A percentile compares a stretch with the other conserved stretches of the same genome.
Evolutionary conservation across 1,140 invertebrate species (phyloP).

Genomic region (Mesaphorura yosii): DNA sequence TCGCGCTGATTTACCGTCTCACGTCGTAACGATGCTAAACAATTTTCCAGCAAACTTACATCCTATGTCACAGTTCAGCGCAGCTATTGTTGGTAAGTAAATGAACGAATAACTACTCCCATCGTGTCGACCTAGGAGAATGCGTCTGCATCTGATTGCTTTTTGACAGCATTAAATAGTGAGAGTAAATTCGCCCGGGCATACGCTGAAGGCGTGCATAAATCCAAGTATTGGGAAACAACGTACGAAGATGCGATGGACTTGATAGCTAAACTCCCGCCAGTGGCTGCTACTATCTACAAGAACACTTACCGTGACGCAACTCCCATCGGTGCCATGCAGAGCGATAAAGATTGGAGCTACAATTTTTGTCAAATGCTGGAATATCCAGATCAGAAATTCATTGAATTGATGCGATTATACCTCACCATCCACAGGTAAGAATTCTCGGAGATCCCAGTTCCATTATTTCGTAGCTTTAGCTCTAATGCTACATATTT

Average conservation of each 20-base stretch:
- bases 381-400: slow-evolving; percentile 70
- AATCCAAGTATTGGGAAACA: slow-evolving; percentile 78
- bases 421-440: slow-evolving; percentile 90
- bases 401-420: slow-evolving; percentile 85
- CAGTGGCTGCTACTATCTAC: slow-evolving; percentile 90
- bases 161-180: slow-evolving; percentile 77
- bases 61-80: slow-evolving; percentile 91
- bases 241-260: slow-evolving; percentile 92
- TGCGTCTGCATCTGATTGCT: no score
- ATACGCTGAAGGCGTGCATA: slow-evolving; percentile 72
- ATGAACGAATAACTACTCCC: no score
- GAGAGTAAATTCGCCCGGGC: slow-evolving; percentile 91
- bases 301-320: slow-evolving; percentile 77
- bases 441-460: no score
- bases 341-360: slow-evolving; percentile 83
- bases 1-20: slow-evolving; percentile 73
- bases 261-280: slow-evolving; percentile 88
- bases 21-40: slow-evolving; percentile 89
- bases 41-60: slow-evolving; percentile 88
- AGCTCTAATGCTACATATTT: no score
- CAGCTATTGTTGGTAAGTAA: no score
- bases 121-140: no score
- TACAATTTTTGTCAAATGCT: slow-evolving; percentile 87
- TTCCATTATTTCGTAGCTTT: no score
- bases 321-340: slow-evolving; percentile 73